phyloP scores from a whole-genome alignment of 2,113 vertebrate genomes.

The Notothenia rossii region DNA sequence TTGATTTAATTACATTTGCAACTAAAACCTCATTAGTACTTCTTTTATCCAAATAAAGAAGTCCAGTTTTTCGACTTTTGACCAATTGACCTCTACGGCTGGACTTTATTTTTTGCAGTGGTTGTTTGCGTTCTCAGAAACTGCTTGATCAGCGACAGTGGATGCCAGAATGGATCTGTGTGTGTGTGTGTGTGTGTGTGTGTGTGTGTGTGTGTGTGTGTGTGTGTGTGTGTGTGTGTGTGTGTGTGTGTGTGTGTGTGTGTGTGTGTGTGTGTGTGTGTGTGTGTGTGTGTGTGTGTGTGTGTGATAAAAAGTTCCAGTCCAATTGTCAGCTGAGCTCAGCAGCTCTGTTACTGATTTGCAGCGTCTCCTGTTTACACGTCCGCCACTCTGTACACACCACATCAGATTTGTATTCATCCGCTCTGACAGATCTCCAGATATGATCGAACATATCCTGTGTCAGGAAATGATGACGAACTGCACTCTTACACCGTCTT shows the following conservation, averaged over 20 bases:
- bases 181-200: slow-evolving; percentile 17
- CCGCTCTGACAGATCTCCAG: slow-evolving; percentile 37
- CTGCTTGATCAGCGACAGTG: slow-evolving; percentile 47
- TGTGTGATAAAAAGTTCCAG: slow-evolving; percentile 51
- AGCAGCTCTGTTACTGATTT: slow-evolving; percentile 71
- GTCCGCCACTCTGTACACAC: slow-evolving; percentile 1
- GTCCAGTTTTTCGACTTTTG: neutral
- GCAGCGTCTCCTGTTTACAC: slow-evolving; percentile 47
- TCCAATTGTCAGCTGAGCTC: slow-evolving; percentile 60
- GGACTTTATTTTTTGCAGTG: neutral
- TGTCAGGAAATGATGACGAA: slow-evolving; percentile 43
- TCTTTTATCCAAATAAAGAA: neutral
- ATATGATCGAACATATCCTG: slow-evolving; percentile 38
- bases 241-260: slow-evolving; percentile 16
- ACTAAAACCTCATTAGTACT: neutral
- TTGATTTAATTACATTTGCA: neutral
- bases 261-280: slow-evolving; percentile 15
- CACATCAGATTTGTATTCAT: slow-evolving; percentile 28
- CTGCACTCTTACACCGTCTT: slow-evolving; percentile 3
- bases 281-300: slow-evolving; percentile 17
- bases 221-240: slow-evolving; percentile 16
- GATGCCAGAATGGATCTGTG: slow-evolving; percentile 51
- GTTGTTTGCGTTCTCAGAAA: slow-evolving; percentile 39
- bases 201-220: slow-evolving; percentile 22
- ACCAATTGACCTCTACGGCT: slow-evolving; percentile 11